Evolutionary conservation across 2,888 invertebrate species (phyloP).

Genomic region (Eurytoma adleriae): DNA sequence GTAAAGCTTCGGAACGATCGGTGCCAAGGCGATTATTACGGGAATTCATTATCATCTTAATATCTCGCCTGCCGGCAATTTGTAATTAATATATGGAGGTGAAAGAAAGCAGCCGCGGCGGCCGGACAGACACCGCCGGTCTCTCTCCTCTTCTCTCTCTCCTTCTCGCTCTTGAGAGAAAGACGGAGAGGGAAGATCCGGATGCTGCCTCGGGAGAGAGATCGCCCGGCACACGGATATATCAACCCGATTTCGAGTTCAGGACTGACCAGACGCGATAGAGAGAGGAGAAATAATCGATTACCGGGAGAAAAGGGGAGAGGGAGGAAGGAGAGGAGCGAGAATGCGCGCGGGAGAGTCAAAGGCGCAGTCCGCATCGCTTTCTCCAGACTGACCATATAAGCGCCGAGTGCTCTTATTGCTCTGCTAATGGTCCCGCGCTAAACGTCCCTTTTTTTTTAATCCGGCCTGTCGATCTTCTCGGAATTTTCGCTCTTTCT

Average conservation of each 20-base stretch:
- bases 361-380: conserved; percentile 29
- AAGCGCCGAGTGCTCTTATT: not conserved
- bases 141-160: not conserved
- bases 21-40: conserved; percentile 56
- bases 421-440: conserved; percentile 24
- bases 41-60: conserved; percentile 56
- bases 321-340: not conserved
- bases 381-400: conserved; percentile 21
- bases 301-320: conserved; percentile 17
- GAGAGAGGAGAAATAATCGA: conserved; percentile 37
- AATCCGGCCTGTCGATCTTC: not conserved
- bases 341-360: conserved; percentile 1
- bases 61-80: conserved; percentile 42
- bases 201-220: conserved; percentile 33
- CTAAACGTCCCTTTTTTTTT: conserved; percentile 6
- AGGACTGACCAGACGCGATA: conserved; percentile 5
- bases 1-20: conserved; percentile 29
- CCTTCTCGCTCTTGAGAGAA: not conserved
- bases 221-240: conserved; percentile 22
- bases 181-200: conserved; percentile 25
- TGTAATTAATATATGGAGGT: conserved; percentile 54
- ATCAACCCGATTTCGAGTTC: conserved; percentile 50
- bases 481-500: not conserved
- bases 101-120: conserved; percentile 46
- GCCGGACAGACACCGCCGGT: not conserved